Conservation (phyloP, 2,888 invertebrate species). For the Kuschelorhynchus macadamiae region DNA sequence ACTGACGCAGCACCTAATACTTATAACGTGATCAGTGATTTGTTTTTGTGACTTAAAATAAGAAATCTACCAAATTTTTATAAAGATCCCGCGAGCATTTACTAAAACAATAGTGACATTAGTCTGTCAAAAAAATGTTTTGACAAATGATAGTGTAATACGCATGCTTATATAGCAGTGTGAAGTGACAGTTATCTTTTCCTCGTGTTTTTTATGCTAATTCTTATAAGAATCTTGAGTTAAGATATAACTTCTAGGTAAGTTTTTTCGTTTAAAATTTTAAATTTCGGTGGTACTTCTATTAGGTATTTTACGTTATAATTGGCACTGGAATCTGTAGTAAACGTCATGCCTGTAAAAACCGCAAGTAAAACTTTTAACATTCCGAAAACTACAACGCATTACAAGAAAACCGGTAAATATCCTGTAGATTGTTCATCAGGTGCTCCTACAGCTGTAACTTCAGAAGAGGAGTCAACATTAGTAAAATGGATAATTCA, state of each 20-base stretch:
- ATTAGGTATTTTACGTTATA: neutral
- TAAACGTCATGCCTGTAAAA: neutral
- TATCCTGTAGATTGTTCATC: neutral
- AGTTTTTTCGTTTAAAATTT: neutral
- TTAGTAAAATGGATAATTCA: conserved; percentile 1
- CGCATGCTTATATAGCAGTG: neutral
- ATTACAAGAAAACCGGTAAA: conserved; percentile 3
- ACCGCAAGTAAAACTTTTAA: too few relatives aligned
- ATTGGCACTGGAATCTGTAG: neutral
- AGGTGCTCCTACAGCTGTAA: neutral
- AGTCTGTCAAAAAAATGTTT: neutral
- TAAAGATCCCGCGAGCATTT: neutral
- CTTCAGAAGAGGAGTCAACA: neutral
- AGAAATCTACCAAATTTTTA: neutral
- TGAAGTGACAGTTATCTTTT: neutral
- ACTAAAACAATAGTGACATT: neutral
- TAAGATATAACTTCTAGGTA: neutral
- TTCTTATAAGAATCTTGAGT: conserved; percentile 3
- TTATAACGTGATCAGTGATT: neutral
- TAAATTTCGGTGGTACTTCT: neutral
- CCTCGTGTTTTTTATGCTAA: neutral
- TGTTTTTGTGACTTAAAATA: neutral
- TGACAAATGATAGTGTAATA: neutral
- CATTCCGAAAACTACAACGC: neutral
- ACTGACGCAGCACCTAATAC: conserved; percentile 1